Base-by-base conservation (phyloP, 2,888 invertebrate species). In the Teinopalpus imperialis region DNA sequence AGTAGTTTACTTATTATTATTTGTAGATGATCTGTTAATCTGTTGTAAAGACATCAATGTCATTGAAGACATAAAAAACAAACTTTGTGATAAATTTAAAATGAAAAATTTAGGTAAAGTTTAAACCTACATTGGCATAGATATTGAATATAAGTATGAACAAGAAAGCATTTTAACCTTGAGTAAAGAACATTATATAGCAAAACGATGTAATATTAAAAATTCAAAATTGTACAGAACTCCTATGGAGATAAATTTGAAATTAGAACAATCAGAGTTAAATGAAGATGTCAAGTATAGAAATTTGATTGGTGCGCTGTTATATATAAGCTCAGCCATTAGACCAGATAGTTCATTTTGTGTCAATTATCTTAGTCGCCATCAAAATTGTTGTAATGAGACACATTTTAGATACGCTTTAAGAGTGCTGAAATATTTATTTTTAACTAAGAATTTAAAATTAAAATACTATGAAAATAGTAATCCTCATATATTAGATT, bases 221-320 rank as follows among this genome's bases (percentile, higher is more conserved):
- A 60, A 65, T 58, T 40, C 64, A 39, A 57, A 56, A 46, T 43
- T 51, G 7, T 67, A 61, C 45, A 61, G 52, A 14, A 57, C 54
- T 21, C 56, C 56, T 1, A 59, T 58, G 56, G 56, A 56, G 49
- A 45, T 35, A 32, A 59, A 59, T 23, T 47, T 59, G 39, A 56
- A 56, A 51, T 13, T 58, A 40, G 54, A 52, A 37, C 20, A 54
- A 46, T 34, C 51, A 43, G 35, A 48, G 16, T 8, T 50, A 31
- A 40, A 45, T 39, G 27, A 45, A 3, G 16, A 45, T 34, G 12
- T 45, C 8, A 48, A 36, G 8, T 39, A 23, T 20, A 41, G 41
- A 45, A 44, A 45, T 34, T n/a, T 42, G 6, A 45, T 37, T 5
- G 45, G 36, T 6, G 37, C 21, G 3, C 16, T 47, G 0, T 48